Base-by-base conservation (phyloP, 2,797 vertebrate species). In the Microchirus variegatus region DNA sequence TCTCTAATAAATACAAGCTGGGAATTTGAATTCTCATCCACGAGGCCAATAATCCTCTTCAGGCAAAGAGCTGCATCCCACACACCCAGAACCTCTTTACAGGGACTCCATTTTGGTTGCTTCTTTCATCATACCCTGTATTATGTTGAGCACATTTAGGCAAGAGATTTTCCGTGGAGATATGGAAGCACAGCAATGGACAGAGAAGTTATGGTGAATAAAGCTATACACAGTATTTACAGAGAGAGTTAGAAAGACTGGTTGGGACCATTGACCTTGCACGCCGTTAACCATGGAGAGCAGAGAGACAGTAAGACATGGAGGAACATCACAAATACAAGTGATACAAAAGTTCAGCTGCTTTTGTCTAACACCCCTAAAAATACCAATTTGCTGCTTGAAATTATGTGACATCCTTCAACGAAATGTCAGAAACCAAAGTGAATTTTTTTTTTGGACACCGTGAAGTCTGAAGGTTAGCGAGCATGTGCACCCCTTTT, bases 211-310 rank as follows among this genome's bases (percentile, higher is more conserved):
- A 58, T 43, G 75, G 78, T 75, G 76, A 77, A 53, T 38, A 78
- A 70, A 84, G 81, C 81, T 90, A 82, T 90, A 86, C 85, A 90
- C 82, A 87, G 70, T 91, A 90, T 92, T 90, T 91, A 92, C 90
- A 92, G 81, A 65, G 43, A n/a, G n/a, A 58, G 80, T 68, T 71
- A 75, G 62, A 76, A 73, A 80, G 69, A 81, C 76, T 61, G 67
- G 14, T 67, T 84, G n/a, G n/a, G 60, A 53, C 69, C 59, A 41
- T 12, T 77, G 41, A 72, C 58, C 76, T 73, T 81, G 85, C 65
- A 84, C 76, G 78, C 70, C 66, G 63, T 77, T 63, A 68, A 83
- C 65, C 31, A 31, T 37, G 41, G 50, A 52, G 78, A 67, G 82
- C 67, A 65, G 76, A 71, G 67, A 67, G 78, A 86, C 72, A 74